phyloP scores from a whole-genome alignment of 2,113 vertebrate genomes.

The Piprites chloris region DNA sequence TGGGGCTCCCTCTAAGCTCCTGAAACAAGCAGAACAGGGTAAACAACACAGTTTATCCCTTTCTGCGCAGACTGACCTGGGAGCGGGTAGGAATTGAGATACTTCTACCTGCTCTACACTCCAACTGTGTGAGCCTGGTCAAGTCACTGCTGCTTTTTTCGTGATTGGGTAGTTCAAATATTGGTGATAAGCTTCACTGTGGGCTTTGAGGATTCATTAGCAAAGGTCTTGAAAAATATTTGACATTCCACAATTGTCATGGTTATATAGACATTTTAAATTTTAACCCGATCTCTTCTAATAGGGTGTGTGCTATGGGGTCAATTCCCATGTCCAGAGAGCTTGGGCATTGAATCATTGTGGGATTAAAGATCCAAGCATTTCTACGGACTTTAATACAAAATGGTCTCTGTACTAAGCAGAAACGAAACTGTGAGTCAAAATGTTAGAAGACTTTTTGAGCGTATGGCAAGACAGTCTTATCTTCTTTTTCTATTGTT shows the following conservation, averaged over 20 bases:
- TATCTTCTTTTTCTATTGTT: neutral
- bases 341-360: neutral
- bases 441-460: neutral
- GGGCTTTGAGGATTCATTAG: neutral
- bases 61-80: neutral
- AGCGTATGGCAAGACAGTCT: neutral
- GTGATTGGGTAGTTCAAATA: neutral
- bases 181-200: neutral
- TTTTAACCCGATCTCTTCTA: neutral
- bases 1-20: neutral
- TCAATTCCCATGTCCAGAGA: neutral
- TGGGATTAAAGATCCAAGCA: neutral
- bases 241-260: neutral
- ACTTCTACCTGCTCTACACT: neutral
- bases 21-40: neutral
- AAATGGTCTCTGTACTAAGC: neutral
- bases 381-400: neutral
- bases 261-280: neutral
- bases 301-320: fast-evolving
- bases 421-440: neutral
- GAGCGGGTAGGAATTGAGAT: neutral
- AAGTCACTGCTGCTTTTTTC: neutral
- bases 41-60: neutral
- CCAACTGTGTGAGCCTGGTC: neutral
- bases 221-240: neutral